Base-by-base conservation (phyloP, 64 coral and sea anemone species). In the Catalaphyllia jardinei region DNA sequence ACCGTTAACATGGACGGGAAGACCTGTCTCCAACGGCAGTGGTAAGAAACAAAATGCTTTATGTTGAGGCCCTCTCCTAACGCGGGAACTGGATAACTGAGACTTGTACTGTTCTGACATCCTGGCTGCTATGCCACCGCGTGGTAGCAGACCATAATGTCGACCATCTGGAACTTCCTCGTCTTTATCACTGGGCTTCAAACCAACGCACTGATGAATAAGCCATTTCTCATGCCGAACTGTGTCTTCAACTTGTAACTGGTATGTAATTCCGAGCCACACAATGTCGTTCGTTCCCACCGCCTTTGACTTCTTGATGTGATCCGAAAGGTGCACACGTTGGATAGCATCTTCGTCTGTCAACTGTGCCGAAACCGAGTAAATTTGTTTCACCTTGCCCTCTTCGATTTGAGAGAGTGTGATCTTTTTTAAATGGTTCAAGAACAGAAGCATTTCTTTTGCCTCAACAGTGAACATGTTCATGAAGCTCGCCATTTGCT, bases 31-130 rank as follows among this genome's bases (percentile, higher is more conserved):
- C 28, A 91, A 65, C 2, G 97, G 97, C 15, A 99, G 65, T 46
- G 97, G 94, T 52, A 99, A 89, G 30, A 99, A 99, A 60, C 97
- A 99, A 79, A 93, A 99, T 3, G 97, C 97, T 76, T 86, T 93
- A 28, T 89, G 31, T 73, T 29, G 38, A 27, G 49, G 24, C 60
- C 19, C 2, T 0, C 18, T 57, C 19, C 24, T 52, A 1, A 0
- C 28, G 11, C 12, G 27, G 19, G 13, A 55, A 16, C 2, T 4
- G 19, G 29, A 39, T 35, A 3, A 35, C 33, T 35, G 39, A 8
- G 39, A 46, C 17, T 87, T 88, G 15, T 18, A 71, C n/a, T 64
- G 38, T 12, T 74, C 72, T 18, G 87, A 18, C 20, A 98, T 60
- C 74, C 87, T 89, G 10, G 96, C 96, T 71, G 96, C 89, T 33